phyloP scores from a whole-genome alignment of 2,113 vertebrate genomes.

The Erythrolamprus reginae region DNA sequence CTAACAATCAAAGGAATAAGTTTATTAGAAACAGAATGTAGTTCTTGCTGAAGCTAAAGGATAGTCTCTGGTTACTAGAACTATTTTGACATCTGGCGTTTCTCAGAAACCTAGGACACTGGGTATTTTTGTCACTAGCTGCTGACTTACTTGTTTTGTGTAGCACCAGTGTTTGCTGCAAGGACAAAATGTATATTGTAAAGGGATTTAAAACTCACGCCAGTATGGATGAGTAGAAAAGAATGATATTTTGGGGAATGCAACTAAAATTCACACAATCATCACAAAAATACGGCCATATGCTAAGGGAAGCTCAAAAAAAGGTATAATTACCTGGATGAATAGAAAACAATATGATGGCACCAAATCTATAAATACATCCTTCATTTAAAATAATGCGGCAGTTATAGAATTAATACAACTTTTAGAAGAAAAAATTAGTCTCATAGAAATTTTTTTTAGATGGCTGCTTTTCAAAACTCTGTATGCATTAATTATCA shows the following conservation, averaged over 20 bases:
- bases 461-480: neutral
- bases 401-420: conserved; percentile 6
- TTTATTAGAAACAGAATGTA: conserved; percentile 59
- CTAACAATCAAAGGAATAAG: conserved; percentile 31
- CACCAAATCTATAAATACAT: neutral
- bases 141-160: conserved; percentile 39
- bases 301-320: conserved; percentile 53
- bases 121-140: conserved; percentile 53
- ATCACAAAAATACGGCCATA: conserved; percentile 50
- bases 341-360: conserved; percentile 39
- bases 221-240: conserved; percentile 59
- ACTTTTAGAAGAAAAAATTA: conserved; percentile 36
- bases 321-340: conserved; percentile 65
- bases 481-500: neutral
- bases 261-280: conserved; percentile 50
- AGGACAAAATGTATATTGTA: conserved; percentile 42
- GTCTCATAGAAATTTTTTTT: conserved; percentile 23
- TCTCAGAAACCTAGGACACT: conserved; percentile 39
- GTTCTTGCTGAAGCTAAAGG: conserved; percentile 31
- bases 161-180: conserved; percentile 36
- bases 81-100: conserved; percentile 38
- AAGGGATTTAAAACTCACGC: conserved; percentile 57
- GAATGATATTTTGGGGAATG: conserved; percentile 46
- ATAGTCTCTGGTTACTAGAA: conserved; percentile 25
- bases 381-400: neutral